Evolutionary conservation across 2,888 invertebrate genomes (phyloP).

Genomic region (Hyposoter dolosus): DNA sequence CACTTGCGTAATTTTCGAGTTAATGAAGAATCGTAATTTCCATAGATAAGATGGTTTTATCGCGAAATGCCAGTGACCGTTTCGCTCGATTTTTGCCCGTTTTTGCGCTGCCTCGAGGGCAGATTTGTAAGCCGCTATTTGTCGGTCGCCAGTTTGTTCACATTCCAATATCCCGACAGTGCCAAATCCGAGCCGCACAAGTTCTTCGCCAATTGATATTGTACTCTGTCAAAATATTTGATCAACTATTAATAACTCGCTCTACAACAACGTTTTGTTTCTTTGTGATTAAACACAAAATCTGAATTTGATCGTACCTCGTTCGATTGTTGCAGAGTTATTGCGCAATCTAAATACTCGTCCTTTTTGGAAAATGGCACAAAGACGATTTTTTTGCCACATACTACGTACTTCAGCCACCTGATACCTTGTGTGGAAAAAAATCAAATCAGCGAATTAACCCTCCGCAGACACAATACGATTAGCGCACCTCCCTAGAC

Average conservation of each 20-base stretch:
- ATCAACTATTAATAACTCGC: conserved; percentile 1
- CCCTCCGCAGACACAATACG: background rate
- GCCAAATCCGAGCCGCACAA: conserved; percentile 85
- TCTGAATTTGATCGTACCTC: conserved; percentile 72
- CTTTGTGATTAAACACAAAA: conserved; percentile 12
- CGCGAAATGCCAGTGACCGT: conserved; percentile 85
- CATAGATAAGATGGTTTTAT: conserved; percentile 82
- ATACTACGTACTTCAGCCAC: conserved; percentile 87
- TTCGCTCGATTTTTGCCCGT: conserved; percentile 84
- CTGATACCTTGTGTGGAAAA: conserved; percentile 84
- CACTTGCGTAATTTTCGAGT: conserved; percentile 67
- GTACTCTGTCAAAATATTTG: conserved; percentile 78
- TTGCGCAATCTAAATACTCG: conserved; percentile 85
- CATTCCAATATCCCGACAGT: conserved; percentile 71
- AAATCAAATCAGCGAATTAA: background rate
- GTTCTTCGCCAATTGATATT: conserved; percentile 86
- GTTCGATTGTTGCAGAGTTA: conserved; percentile 80
- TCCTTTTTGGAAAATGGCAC: conserved; percentile 85
- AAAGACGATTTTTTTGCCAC: conserved; percentile 85
- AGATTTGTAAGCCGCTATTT: conserved; percentile 83
- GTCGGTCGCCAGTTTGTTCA: conserved; percentile 80
- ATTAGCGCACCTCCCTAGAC: no score
- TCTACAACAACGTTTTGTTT: background rate
- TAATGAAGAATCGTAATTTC: conserved; percentile 76
- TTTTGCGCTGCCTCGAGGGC: conserved; percentile 84